Percentiles rank a stretch among this genome's conserved stretches.
Conservation (phyloP, 2,888 invertebrate species). For the Girardia tigrina region DNA sequence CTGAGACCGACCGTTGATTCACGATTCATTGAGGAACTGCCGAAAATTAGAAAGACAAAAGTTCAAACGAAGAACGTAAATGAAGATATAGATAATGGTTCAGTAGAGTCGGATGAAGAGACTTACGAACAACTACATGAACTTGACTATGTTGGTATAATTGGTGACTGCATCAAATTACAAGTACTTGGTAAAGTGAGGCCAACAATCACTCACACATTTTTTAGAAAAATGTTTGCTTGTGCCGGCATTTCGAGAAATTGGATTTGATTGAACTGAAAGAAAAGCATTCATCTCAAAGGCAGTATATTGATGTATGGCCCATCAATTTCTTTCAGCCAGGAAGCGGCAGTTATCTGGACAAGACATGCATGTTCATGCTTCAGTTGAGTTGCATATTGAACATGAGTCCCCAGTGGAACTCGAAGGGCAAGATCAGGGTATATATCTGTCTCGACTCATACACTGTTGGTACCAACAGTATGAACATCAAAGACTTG, state of each 20-base stretch:
- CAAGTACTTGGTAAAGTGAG: constrained; percentile 41
- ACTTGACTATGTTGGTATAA: constrained; percentile 67
- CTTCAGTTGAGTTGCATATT: constrained; percentile 89
- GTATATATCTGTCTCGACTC: not conserved
- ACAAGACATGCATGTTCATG: constrained; percentile 80
- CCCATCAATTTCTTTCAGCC: constrained; percentile 77
- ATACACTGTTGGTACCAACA: not conserved
- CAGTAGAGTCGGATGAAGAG: not conserved
- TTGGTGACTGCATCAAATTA: constrained; percentile 73
- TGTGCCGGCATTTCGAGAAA: constrained; percentile 76
- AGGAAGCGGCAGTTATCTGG: constrained; percentile 64
- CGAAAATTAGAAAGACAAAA: not conserved
- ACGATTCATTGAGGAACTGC: not conserved
- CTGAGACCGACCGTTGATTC: not conserved
- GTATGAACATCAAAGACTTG: not conserved
- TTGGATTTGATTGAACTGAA: constrained; percentile 56
- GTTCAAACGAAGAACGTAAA: not conserved
- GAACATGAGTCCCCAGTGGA: constrained; percentile 61
- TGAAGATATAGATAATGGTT: not conserved
- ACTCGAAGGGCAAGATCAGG: not conserved
- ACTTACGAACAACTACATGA: not conserved
- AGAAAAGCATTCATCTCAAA: constrained; percentile 30
- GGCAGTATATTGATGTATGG: constrained; percentile 80
- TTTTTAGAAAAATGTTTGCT: constrained; percentile 69
- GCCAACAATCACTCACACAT: not conserved